Base-by-base conservation (phyloP, 2,113 vertebrate genomes). In the Monarcha castaneiventris region DNA sequence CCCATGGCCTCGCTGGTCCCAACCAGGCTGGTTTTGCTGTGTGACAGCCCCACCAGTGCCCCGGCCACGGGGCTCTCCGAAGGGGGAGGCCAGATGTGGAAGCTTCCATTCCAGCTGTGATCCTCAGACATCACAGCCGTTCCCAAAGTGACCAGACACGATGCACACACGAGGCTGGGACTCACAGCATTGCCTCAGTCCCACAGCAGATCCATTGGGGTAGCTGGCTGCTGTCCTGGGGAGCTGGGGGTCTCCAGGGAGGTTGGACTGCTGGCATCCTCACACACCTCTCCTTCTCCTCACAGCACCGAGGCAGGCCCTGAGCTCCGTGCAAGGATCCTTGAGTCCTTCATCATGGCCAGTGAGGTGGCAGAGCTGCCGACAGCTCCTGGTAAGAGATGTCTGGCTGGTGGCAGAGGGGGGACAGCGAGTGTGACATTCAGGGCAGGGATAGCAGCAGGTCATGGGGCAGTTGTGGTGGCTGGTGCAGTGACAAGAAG, bases 371-470 rank as follows among this genome's bases (percentile, higher is more conserved):
- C 62, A 19, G 98, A 98, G 95, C 96, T 96, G 75, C 97, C 97
- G 2, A 75, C 97, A 35, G 98, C 98, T 49, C 98, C 98, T 77
- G 98, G 98, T 99, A 98, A 96, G 97, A 71, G 81, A 89, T 9
- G 3, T 30, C 7, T 2, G 1, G 17, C 25, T 13, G 32, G 46
- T 0, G 5, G 52, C 0, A 0, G 68, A 12, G 25, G 4, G 23
- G 32, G 22, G 25, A 14, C 64, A 58, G 39, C 0, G 0, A 61
- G 19, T 33, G 26, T 54, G 74, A 62, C n/a, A 21, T 54, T 13
- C 3, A 12, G 29, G 29, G n/a, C 54, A 43, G 30, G 6, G 9
- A 68, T 2, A 44, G 41, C 69, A 85, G 48, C 62, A n/a, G 13
- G 30, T 37, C 3, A 5, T 0, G 1, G 48, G 32, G 51, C 3